A percentile compares a stretch with the other conserved stretches of the same genome.
Conservation (phyloP, 2,888 invertebrate genomes). For the Sycophila texana region DNA sequence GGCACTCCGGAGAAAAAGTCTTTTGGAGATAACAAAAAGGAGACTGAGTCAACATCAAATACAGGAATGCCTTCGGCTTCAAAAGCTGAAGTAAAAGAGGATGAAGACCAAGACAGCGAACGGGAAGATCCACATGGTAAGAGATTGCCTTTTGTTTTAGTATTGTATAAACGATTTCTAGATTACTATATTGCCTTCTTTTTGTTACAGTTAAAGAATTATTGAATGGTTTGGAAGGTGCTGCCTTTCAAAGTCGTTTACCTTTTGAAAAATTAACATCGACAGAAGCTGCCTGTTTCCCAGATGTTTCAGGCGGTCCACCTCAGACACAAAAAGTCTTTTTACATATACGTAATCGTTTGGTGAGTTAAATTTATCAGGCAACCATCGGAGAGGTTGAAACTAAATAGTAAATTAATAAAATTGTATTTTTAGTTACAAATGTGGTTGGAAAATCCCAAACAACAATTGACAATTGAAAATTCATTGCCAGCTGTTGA, state of each 20-base stretch:
- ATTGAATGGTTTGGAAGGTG: slow-evolving; percentile 87
- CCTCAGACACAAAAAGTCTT: slow-evolving; percentile 91
- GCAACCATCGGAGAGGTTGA: background rate
- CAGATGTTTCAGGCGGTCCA: slow-evolving; percentile 90
- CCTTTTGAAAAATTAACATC: slow-evolving; percentile 97
- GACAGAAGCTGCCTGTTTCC: slow-evolving; percentile 94
- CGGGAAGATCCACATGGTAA: slow-evolving; percentile 80
- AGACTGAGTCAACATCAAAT: slow-evolving; percentile 77
- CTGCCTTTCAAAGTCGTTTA: slow-evolving; percentile 94
- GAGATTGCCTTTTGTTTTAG: slow-evolving; percentile 55
- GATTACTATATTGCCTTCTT: slow-evolving; percentile 23
- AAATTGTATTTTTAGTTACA: slow-evolving; percentile 79
- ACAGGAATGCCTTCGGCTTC: slow-evolving; percentile 77
- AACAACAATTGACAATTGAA: slow-evolving; percentile 91
- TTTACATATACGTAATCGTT: slow-evolving; percentile 92
- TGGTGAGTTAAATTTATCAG: slow-evolving; percentile 76
- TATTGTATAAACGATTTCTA: slow-evolving; percentile 27
- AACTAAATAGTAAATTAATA: slow-evolving; percentile 17
- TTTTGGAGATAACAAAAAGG: slow-evolving; percentile 77
- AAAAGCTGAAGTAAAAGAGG: slow-evolving; percentile 74
- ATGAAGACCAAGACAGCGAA: slow-evolving; percentile 81
- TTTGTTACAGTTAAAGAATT: slow-evolving; percentile 69
- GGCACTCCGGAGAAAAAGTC: slow-evolving; percentile 72
- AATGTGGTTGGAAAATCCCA: slow-evolving; percentile 97
- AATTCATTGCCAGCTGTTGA: slow-evolving; percentile 88